These are phyloP conservation scores for Marmota flaviventris DNA, from an alignment of 2,113 vertebrate genomes.

Conservation along the genomic window DNA sequence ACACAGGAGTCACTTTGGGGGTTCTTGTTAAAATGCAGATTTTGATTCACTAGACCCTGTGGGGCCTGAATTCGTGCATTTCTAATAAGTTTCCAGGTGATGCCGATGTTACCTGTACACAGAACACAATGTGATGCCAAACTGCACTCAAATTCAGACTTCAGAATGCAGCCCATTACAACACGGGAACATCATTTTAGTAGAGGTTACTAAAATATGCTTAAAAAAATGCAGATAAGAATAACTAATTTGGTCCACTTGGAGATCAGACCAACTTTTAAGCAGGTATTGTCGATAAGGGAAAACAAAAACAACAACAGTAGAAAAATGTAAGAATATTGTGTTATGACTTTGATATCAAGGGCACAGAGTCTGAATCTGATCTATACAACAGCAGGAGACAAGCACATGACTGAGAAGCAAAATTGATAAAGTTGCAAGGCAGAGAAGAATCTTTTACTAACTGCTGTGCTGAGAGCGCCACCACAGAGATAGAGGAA, in stretches of 20 bases:
- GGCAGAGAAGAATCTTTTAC: slow-evolving; percentile 32
- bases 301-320: background rate
- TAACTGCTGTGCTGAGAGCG: slow-evolving; percentile 43
- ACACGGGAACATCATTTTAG: background rate
- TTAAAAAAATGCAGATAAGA: background rate
- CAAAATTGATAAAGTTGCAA: slow-evolving; percentile 35
- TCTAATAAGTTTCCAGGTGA: background rate
- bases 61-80: background rate
- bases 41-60: background rate
- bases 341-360: slow-evolving; percentile 59
- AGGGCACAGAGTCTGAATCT: slow-evolving; percentile 29
- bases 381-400: slow-evolving; percentile 18
- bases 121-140: background rate
- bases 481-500: background rate
- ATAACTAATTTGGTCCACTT: background rate
- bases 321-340: background rate
- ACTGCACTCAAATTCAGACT: background rate
- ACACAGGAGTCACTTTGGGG: background rate
- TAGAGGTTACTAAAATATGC: background rate
- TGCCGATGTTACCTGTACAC: background rate
- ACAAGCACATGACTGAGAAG: background rate
- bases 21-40: slow-evolving; percentile 32
- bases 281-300: background rate
- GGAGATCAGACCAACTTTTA: background rate
- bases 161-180: background rate